A percentile compares a stretch with the other conserved stretches of the same genome.
phyloP scores from a whole-genome alignment of 2,888 invertebrate genomes.

The Caradrina clavipalpis region DNA sequence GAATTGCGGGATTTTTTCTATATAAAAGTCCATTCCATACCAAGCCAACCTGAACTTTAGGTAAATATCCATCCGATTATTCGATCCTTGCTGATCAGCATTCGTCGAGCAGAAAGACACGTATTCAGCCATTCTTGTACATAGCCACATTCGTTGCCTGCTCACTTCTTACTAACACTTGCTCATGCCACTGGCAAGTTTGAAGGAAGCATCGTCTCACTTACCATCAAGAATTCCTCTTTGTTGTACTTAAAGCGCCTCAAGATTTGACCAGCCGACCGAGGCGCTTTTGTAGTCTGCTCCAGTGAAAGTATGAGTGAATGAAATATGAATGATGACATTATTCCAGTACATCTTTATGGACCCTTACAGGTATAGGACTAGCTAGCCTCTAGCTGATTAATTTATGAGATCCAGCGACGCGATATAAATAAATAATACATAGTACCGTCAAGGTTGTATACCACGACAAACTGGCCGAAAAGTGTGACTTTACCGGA shows the following conservation, averaged over 20 bases:
- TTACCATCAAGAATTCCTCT: slow-evolving; percentile 51
- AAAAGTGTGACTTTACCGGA: no score
- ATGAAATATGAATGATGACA: slow-evolving; percentile 42
- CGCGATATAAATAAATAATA: slow-evolving; percentile 6
- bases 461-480: no score
- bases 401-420: not conserved
- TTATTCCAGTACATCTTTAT: slow-evolving; percentile 7
- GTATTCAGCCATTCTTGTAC: slow-evolving; percentile 1
- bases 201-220: slow-evolving; percentile 29
- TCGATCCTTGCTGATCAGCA: not conserved
- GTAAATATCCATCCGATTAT: no score
- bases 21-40: no score
- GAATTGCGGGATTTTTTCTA: no score
- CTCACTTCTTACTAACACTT: slow-evolving; percentile 12
- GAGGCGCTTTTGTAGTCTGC: slow-evolving; percentile 49
- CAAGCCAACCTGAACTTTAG: no score
- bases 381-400: not conserved
- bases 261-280: slow-evolving; percentile 42
- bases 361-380: not conserved
- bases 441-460: no score
- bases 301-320: slow-evolving; percentile 51
- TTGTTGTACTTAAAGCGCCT: slow-evolving; percentile 51
- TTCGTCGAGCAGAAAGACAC: slow-evolving; percentile 6
- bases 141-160: slow-evolving; percentile 2
- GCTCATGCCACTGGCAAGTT: slow-evolving; percentile 25